phyloP scores from a whole-genome alignment of 2,797 vertebrate species.

The Propithecus deckenii region DNA sequence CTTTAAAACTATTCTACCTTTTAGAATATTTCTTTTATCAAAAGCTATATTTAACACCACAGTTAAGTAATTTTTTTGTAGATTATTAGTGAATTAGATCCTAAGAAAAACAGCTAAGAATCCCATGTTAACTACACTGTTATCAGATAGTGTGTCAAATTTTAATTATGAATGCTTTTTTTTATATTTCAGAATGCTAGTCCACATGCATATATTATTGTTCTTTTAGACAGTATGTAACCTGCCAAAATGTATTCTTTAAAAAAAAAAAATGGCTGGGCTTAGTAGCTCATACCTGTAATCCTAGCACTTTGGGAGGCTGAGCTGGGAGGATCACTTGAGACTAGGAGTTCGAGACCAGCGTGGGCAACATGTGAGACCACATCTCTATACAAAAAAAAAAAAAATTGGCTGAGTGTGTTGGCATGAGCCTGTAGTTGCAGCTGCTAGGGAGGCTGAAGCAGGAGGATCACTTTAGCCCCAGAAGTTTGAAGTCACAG shows the following conservation, averaged over 20 bases:
- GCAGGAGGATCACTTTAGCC: no score
- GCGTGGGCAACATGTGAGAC: neutral
- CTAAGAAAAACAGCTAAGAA: neutral
- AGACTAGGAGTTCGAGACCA: neutral
- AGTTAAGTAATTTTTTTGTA: neutral
- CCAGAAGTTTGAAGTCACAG: no score
- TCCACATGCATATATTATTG: neutral
- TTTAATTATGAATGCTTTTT: neutral
- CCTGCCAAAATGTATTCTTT: neutral
- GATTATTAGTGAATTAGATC: neutral
- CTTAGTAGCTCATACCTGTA: neutral
- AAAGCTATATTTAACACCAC: constrained; percentile 38
- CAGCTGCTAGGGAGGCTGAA: no score
- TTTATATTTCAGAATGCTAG: neutral
- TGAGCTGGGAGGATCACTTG: neutral
- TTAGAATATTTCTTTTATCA: fast-evolving
- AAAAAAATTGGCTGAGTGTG: no score
- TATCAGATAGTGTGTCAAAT: neutral
- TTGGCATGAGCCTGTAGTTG: no score
- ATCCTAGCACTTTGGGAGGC: neutral
- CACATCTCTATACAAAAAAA: neutral
- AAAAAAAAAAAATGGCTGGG: neutral
- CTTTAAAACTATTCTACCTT: neutral
- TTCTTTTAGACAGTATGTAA: neutral
- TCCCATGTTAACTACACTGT: neutral